Evolutionary conservation across 64 coral and sea anemone species (phyloP).

Genomic region (Pocillopora damicornis): DNA sequence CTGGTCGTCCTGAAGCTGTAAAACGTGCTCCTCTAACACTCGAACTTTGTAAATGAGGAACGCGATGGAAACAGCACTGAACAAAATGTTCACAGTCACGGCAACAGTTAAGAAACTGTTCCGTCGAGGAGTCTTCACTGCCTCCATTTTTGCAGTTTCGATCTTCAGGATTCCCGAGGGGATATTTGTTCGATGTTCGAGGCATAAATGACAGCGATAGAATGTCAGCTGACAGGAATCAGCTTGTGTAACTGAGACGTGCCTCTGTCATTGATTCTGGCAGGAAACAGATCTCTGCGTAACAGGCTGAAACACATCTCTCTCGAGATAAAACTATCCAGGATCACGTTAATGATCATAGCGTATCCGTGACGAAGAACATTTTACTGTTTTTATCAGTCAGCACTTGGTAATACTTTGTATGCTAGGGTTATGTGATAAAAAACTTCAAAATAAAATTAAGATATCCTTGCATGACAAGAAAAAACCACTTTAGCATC

Average conservation of each 20-base stretch:
- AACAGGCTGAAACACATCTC: no score
- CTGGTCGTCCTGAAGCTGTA: not conserved
- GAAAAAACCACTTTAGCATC: no score
- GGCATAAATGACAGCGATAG: not conserved
- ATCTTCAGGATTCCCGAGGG: not conserved
- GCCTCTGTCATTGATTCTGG: not conserved
- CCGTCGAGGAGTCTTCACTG: slow-evolving; percentile 6
- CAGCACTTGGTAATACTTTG: no score
- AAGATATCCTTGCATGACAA: no score
- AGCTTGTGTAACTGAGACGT: not conserved
- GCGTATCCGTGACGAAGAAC: no score
- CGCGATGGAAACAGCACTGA: slow-evolving; percentile 6
- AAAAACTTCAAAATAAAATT: no score
- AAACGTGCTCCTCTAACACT: slow-evolving; percentile 18
- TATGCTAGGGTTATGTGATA: no score
- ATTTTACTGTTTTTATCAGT: no score
- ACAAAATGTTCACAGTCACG: slow-evolving; percentile 18
- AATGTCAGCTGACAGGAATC: not conserved
- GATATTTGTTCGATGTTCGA: not conserved
- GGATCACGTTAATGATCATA: no score
- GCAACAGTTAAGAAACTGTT: slow-evolving; percentile 22
- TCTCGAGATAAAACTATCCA: no score
- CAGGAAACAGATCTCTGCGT: no score
- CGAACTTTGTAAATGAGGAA: slow-evolving; percentile 30
- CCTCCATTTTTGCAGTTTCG: not conserved